These are phyloP conservation scores for Melanaphis sacchari DNA, from an alignment of 1,140 invertebrate species.

Conservation along the genomic window DNA sequence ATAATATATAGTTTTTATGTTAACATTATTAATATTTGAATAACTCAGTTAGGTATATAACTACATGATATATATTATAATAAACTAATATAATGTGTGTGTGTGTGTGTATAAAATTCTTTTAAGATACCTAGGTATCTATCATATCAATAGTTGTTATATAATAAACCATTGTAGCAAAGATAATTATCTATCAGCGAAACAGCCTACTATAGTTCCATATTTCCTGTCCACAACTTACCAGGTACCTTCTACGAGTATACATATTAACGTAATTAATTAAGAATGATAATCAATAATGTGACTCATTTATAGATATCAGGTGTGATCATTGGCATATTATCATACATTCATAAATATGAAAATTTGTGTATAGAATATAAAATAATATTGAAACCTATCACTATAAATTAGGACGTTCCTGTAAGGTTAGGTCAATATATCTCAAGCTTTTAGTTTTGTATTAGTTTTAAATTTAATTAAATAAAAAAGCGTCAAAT, in stretches of 20 bases:
- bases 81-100: too few species aligned
- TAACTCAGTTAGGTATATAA: too few species aligned
- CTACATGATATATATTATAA: too few species aligned
- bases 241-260: neutral
- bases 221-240: neutral
- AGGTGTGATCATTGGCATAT: neutral
- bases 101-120: too few species aligned
- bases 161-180: neutral
- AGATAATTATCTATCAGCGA: neutral
- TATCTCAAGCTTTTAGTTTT: too few species aligned
- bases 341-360: neutral
- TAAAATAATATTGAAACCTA: neutral
- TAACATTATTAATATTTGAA: too few species aligned
- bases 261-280: slow-evolving; percentile 19
- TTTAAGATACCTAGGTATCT: neutral
- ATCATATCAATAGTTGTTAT: neutral
- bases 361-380: neutral
- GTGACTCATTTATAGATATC: neutral
- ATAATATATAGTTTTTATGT: too few species aligned
- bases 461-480: neutral
- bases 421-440: too few species aligned
- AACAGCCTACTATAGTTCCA: neutral
- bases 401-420: neutral
- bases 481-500: neutral
- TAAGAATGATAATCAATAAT: neutral